phyloP scores from a whole-genome alignment of 2,113 vertebrate species.

The Rutilus rutilus region DNA sequence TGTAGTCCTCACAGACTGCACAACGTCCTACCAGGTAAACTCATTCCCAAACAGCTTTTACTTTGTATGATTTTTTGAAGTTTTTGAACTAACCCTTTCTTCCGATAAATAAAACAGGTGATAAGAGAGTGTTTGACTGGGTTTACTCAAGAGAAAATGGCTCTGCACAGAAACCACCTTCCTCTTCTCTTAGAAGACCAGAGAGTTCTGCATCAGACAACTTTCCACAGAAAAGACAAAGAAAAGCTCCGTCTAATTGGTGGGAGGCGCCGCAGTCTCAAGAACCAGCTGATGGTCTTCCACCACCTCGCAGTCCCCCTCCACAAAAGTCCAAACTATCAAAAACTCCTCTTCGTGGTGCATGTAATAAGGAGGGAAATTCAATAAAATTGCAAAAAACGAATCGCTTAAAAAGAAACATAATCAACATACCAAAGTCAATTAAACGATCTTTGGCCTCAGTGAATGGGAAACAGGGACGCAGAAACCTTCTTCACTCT shows the following conservation, averaged over 20 bases:
- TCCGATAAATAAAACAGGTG: conserved; percentile 55
- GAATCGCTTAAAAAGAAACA: background rate
- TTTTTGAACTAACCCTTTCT: background rate
- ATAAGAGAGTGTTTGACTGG: conserved; percentile 53
- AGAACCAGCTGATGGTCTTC: background rate
- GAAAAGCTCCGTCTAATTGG: conserved; percentile 59
- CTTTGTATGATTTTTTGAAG: background rate
- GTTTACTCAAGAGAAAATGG: conserved; percentile 48
- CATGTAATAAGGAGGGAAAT: background rate
- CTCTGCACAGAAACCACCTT: conserved; percentile 41
- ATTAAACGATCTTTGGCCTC: conserved; percentile 59
- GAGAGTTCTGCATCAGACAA: background rate
- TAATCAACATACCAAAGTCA: conserved; percentile 56
- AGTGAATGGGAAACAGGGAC: conserved; percentile 47
- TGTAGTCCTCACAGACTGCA: conserved; percentile 30
- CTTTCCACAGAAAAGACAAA: conserved; percentile 53
- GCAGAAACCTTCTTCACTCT: conserved; percentile 46
- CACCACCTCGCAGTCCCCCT: background rate
- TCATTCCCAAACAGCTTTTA: background rate
- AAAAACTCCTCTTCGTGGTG: conserved; percentile 2
- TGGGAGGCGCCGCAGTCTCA: conserved; percentile 47
- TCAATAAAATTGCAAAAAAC: conserved; percentile 8
- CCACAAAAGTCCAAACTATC: conserved; percentile 35
- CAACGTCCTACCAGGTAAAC: conserved; percentile 59
- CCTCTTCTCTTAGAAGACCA: background rate